A percentile compares a stretch with the other conserved stretches of the same genome.
Evolutionary conservation across 2,797 vertebrate genomes (phyloP).

Genomic region (Caiman crocodilus): DNA sequence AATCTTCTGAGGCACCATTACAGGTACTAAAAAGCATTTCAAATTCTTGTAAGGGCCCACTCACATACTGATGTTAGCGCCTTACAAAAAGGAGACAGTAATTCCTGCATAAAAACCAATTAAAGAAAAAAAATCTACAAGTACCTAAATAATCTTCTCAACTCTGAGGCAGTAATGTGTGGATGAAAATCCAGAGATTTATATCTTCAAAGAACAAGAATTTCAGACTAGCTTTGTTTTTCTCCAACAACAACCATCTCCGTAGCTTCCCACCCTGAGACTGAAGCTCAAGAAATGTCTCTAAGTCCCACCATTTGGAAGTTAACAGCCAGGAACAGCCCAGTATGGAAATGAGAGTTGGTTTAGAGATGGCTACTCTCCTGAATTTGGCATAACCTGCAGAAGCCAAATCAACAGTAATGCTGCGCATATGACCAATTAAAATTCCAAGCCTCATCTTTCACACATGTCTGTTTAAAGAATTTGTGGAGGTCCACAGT

Average conservation of each 20-base stretch:
- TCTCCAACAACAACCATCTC: background rate
- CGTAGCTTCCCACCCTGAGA: background rate
- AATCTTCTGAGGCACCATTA: background rate
- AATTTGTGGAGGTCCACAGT: background rate
- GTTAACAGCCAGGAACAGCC: background rate
- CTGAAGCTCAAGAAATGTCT: background rate
- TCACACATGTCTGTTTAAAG: background rate
- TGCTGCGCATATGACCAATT: background rate
- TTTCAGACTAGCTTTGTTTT: background rate
- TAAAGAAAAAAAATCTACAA: background rate
- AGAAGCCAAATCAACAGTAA: background rate
- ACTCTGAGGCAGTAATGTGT: background rate
- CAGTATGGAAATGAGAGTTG: background rate
- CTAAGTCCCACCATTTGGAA: background rate
- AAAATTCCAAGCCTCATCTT: background rate
- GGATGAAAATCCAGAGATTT: background rate
- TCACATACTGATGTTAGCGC: background rate
- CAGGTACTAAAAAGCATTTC: background rate
- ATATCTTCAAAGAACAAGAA: background rate
- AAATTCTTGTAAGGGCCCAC: background rate
- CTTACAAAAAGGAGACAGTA: background rate
- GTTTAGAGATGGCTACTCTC: background rate
- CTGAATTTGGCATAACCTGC: background rate
- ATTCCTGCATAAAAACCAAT: background rate
- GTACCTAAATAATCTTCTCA: background rate